phyloP scores from a whole-genome alignment of 92 coral and sea anemone species.

The Epizoanthus illoricatus region DNA sequence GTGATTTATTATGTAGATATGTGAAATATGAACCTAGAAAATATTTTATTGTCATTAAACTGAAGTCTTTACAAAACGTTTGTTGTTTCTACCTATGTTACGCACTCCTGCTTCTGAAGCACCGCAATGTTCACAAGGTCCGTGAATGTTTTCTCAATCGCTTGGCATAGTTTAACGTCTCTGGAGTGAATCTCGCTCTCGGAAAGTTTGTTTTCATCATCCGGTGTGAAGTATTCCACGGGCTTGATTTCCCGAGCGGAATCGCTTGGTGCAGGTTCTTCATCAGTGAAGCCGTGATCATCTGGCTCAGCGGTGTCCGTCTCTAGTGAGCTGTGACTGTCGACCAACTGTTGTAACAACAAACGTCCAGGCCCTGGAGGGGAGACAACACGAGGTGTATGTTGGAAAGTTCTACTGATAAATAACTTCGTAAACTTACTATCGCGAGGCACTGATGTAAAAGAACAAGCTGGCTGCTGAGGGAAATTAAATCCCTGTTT shows the following conservation, averaged over 20 bases:
- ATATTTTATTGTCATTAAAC: background rate
- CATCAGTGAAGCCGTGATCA: conserved; percentile 78
- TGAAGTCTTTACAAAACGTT: background rate
- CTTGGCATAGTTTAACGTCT: conserved; percentile 75
- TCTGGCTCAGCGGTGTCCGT: conserved; percentile 52
- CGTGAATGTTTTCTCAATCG: conserved; percentile 75
- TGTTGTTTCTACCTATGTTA: background rate
- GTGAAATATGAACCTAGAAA: conserved; percentile 3
- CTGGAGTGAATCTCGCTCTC: conserved; percentile 39
- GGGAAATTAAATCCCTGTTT: too few species aligned
- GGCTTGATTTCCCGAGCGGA: conserved; percentile 22
- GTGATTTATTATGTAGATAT: conserved; percentile 14
- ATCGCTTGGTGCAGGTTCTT: conserved; percentile 33
- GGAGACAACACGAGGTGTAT: background rate
- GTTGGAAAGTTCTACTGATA: background rate
- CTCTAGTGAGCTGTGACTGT: conserved; percentile 33
- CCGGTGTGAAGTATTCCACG: conserved; percentile 22
- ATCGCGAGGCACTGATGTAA: too few species aligned
- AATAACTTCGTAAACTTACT: too few species aligned
- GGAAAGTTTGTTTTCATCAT: conserved; percentile 31
- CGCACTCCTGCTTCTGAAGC: conserved; percentile 52
- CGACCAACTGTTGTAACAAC: conserved; percentile 57
- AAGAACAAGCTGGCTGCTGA: too few species aligned
- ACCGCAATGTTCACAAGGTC: conserved; percentile 74
- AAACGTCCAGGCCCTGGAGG: conserved; percentile 60